phyloP scores from a whole-genome alignment of 2,888 invertebrate species.

The Theretra japonica region DNA sequence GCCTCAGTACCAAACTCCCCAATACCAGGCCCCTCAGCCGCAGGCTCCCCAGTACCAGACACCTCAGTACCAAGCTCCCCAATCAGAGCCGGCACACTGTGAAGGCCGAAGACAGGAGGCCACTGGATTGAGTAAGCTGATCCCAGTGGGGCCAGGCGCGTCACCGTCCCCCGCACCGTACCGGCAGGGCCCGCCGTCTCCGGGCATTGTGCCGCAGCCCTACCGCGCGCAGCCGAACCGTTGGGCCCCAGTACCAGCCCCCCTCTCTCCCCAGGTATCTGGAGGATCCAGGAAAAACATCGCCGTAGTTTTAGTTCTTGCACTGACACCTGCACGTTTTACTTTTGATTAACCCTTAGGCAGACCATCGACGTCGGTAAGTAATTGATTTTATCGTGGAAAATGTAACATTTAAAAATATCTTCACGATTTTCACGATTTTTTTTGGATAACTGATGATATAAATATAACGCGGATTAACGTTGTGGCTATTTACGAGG shows the following conservation, averaged over 20 bases:
- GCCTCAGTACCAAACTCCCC: constrained; percentile 48
- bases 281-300: constrained; percentile 49
- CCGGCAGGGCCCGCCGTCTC: constrained; percentile 69
- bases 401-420: not conserved
- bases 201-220: constrained; percentile 65
- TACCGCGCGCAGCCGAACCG: constrained; percentile 73
- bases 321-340: constrained; percentile 50
- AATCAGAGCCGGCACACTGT: constrained; percentile 62
- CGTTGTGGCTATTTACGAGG: not conserved
- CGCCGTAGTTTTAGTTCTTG: constrained; percentile 51
- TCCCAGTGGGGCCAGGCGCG: constrained; percentile 74
- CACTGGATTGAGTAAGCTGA: constrained; percentile 78
- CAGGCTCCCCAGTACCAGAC: constrained; percentile 77
- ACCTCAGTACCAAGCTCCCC: constrained; percentile 56
- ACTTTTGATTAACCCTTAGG: constrained; percentile 25
- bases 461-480: not conserved
- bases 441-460: not conserved
- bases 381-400: not conserved
- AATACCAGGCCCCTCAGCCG: constrained; percentile 38
- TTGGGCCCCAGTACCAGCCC: constrained; percentile 80
- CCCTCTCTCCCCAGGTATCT: constrained; percentile 79
- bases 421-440: not conserved
- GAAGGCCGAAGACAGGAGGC: constrained; percentile 73
- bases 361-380: not conserved
- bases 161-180: constrained; percentile 60